A percentile compares a stretch with the other conserved stretches of the same genome.
phyloP scores from a whole-genome alignment of 2,888 invertebrate species.

The Drosophila histrio region DNA sequence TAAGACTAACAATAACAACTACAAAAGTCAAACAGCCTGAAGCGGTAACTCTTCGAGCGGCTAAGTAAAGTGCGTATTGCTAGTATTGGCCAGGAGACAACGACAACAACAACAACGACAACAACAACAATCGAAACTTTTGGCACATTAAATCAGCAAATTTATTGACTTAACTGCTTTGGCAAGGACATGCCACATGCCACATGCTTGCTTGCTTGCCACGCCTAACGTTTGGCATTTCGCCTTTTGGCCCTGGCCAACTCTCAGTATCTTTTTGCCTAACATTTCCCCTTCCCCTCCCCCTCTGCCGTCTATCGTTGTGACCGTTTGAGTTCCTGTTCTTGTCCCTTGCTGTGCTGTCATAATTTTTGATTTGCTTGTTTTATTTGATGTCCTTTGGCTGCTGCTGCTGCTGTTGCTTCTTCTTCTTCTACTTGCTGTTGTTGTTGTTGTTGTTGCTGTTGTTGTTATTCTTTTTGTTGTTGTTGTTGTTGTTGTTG shows the following conservation, averaged over 20 bases:
- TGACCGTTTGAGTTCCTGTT: slow-evolving; percentile 37
- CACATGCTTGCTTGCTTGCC: no score
- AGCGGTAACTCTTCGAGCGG: slow-evolving; percentile 45
- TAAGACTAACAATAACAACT: slow-evolving; percentile 32
- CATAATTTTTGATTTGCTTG: slow-evolving; percentile 81
- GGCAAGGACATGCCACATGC: slow-evolving; percentile 59
- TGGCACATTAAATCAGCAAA: slow-evolving; percentile 81
- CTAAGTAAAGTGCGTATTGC: slow-evolving; percentile 31
- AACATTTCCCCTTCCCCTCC: not conserved
- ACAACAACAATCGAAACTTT: slow-evolving; percentile 77
- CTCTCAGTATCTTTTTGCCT: slow-evolving; percentile 28
- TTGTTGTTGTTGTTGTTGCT: slow-evolving; percentile 28
- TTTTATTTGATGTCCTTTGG: slow-evolving; percentile 80
- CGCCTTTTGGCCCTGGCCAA: slow-evolving; percentile 62
- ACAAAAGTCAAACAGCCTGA: slow-evolving; percentile 35
- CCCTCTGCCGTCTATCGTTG: slow-evolving; percentile 1
- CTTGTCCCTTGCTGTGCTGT: slow-evolving; percentile 76
- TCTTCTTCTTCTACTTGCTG: slow-evolving; percentile 26
- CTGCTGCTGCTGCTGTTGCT: slow-evolving; percentile 29
- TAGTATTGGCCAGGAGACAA: slow-evolving; percentile 31
- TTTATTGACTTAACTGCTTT: slow-evolving; percentile 80
- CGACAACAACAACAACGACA: slow-evolving; percentile 3
- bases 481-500: slow-evolving; percentile 38
- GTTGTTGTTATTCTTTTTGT: slow-evolving; percentile 23
- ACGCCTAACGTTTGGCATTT: slow-evolving; percentile 54